phyloP scores from a whole-genome alignment of 2,113 vertebrate genomes.

The cattle (Bos taurus) region DNA sequence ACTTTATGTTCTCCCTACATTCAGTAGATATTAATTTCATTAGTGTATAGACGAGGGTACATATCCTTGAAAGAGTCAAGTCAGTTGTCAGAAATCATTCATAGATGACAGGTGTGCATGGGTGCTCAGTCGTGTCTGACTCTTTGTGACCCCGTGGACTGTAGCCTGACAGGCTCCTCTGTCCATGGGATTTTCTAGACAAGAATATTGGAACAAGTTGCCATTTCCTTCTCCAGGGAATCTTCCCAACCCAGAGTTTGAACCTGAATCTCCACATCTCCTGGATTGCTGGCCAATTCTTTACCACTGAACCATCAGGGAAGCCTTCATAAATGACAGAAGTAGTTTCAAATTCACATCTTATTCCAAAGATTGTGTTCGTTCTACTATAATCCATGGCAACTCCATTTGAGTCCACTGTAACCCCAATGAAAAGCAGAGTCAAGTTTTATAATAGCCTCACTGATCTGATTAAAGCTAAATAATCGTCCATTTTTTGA shows the following conservation, averaged over 20 bases:
- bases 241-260: neutral
- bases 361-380: neutral
- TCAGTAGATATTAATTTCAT: neutral
- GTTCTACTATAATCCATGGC: neutral
- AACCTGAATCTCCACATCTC: neutral
- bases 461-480: neutral
- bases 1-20: neutral
- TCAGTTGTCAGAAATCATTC: neutral
- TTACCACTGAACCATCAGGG: neutral
- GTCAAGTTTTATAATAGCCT: neutral
- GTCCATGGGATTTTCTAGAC: neutral
- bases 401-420: neutral
- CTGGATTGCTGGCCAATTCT: neutral
- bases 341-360: neutral
- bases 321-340: neutral
- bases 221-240: neutral
- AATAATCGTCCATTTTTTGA: conserved; percentile 15
- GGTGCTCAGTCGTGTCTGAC: neutral
- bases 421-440: neutral
- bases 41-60: neutral
- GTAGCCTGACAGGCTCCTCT: neutral
- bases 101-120: neutral
- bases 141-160: neutral
- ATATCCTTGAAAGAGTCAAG: neutral
- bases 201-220: neutral